These are phyloP conservation scores for Aphelocoma californica DNA, from an alignment of 2,797 vertebrate species.

Conservation along the genomic window DNA sequence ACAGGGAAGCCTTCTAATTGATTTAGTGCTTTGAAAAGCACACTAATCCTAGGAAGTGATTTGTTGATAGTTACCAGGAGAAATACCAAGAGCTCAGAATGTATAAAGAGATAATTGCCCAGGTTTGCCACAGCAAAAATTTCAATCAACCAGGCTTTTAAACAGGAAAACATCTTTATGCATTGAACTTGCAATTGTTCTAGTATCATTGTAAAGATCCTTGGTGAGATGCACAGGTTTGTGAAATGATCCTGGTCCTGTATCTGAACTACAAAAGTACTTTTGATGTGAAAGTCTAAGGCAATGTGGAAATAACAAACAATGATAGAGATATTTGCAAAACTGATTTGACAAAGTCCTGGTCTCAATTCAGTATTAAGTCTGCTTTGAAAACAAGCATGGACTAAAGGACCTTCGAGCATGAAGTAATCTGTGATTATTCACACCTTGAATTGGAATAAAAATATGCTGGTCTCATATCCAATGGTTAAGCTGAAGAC, in stretches of 20 bases:
- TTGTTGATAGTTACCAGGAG: neutral
- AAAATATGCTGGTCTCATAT: neutral
- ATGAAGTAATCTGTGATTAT: neutral
- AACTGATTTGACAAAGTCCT: neutral
- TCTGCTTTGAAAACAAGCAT: neutral
- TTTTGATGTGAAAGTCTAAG: neutral
- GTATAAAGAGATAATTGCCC: neutral
- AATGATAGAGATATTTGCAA: neutral
- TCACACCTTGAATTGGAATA: neutral
- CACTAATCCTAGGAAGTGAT: neutral
- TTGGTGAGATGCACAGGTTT: neutral
- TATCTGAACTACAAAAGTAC: neutral
- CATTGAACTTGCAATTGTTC: neutral
- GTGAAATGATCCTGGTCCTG: neutral
- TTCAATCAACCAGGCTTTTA: neutral
- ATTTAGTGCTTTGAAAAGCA: neutral
- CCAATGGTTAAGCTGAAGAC: neutral
- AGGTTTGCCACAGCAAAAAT: neutral
- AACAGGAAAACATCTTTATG: neutral
- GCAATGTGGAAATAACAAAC: neutral
- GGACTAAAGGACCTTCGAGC: neutral
- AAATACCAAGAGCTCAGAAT: neutral
- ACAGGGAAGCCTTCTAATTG: neutral
- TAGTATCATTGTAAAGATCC: neutral
- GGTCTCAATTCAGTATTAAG: neutral